These are phyloP conservation scores for Calypte anna DNA, from an alignment of 2,113 vertebrate species.

Conservation along the genomic window DNA sequence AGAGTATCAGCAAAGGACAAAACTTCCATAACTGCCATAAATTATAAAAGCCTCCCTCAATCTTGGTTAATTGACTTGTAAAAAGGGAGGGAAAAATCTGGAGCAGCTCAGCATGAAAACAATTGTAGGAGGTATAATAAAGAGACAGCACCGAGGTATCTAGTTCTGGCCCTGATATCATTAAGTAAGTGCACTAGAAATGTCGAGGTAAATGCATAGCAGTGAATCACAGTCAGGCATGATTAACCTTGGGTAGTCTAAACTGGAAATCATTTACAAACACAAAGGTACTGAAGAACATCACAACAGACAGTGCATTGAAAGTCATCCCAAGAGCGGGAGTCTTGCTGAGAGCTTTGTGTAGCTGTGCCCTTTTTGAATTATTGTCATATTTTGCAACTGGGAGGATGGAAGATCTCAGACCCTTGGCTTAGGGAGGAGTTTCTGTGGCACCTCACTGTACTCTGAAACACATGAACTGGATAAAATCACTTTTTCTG, in stretches of 20 bases:
- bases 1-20: conserved; percentile 36
- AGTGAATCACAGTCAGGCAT: conserved; percentile 64
- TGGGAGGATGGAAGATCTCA: neutral
- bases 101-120: conserved; percentile 65
- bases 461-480: neutral
- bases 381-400: neutral
- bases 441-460: neutral
- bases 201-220: conserved; percentile 50
- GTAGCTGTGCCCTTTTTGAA: neutral
- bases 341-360: neutral
- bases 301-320: neutral
- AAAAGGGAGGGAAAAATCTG: conserved; percentile 58
- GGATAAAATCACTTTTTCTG: neutral
- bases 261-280: conserved; percentile 61
- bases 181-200: conserved; percentile 57
- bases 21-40: conserved; percentile 57
- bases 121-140: conserved; percentile 65
- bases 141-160: conserved; percentile 21
- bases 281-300: conserved; percentile 46
- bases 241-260: conserved; percentile 57
- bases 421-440: rapidly evolving
- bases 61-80: conserved; percentile 60
- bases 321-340: conserved; percentile 21
- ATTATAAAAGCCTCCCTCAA: conserved; percentile 61
- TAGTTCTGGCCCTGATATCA: conserved; percentile 48